A percentile compares a stretch with the other conserved stretches of the same genome.
Evolutionary conservation across 2,888 invertebrate species (phyloP).

Genomic region (Agrochola circellaris): DNA sequence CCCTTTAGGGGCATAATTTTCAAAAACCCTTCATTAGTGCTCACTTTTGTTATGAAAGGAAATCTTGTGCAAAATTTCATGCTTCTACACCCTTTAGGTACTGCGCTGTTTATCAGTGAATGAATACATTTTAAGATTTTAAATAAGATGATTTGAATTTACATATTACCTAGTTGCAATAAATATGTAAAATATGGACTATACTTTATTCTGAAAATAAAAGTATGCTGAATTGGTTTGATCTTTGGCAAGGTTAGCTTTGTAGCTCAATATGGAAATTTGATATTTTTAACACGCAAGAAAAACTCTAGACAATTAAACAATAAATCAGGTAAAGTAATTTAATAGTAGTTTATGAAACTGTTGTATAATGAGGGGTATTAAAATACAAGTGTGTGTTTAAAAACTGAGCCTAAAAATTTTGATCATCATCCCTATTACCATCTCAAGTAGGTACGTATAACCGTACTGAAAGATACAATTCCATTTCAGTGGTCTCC

Average conservation of each 20-base stretch:
- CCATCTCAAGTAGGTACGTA: background rate
- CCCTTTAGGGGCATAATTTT: background rate
- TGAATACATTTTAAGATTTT: background rate
- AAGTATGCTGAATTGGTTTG: background rate
- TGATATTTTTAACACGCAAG: too few species aligned
- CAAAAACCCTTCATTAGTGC: background rate
- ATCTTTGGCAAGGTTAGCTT: background rate
- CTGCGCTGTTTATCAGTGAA: background rate
- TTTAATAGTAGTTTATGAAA: too few species aligned
- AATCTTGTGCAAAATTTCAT: background rate
- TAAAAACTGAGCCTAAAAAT: too few species aligned
- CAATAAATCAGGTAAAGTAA: background rate
- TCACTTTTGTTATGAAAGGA: background rate
- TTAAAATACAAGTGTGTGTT: too few species aligned
- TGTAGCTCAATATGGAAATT: background rate
- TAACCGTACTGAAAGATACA: constrained; percentile 11
- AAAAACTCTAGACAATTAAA: too few species aligned
- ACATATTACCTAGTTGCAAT: background rate
- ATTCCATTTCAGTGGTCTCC: constrained; percentile 24
- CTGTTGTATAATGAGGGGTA: too few species aligned
- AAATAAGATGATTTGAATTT: background rate
- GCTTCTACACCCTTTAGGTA: too few species aligned
- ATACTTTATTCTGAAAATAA: background rate
- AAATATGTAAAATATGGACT: background rate
- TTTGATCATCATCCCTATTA: background rate